Percentiles rank a stretch among this genome's conserved stretches.
phyloP scores from a whole-genome alignment of 2,113 vertebrate species.

The Cyphotilapia sp. region DNA sequence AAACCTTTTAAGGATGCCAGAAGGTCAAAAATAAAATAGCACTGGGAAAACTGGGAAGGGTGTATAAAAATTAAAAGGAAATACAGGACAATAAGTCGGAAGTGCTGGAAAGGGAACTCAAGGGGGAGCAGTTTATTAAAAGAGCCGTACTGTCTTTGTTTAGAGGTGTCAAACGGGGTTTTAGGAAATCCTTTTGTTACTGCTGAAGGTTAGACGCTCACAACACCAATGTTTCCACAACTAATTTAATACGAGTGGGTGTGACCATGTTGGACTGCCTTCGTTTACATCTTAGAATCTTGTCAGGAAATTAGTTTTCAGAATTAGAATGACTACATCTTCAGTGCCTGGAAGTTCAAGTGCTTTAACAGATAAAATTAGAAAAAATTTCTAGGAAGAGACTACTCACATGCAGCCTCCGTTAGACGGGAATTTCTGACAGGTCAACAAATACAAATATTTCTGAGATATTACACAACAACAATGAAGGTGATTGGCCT shows the following conservation, averaged over 20 bases:
- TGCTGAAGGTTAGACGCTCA: background rate
- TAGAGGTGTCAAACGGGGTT: slow-evolving; percentile 10
- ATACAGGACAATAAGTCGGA: slow-evolving; percentile 40
- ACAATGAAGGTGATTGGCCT: background rate
- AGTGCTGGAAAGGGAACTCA: slow-evolving; percentile 29
- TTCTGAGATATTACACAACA: background rate
- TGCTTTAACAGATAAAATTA: background rate
- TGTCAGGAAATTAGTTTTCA: background rate
- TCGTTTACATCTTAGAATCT: background rate
- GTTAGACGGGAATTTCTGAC: background rate
- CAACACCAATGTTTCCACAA: background rate
- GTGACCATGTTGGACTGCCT: background rate
- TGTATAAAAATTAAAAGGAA: slow-evolving; percentile 43
- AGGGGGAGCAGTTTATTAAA: slow-evolving; percentile 46
- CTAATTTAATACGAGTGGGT: background rate
- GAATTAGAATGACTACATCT: background rate
- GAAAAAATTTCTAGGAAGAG: background rate
- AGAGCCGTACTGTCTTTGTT: slow-evolving; percentile 19
- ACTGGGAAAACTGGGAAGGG: slow-evolving; percentile 48
- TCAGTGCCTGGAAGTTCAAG: background rate
- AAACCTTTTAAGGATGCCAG: slow-evolving; percentile 33
- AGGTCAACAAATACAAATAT: background rate
- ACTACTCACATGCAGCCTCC: background rate
- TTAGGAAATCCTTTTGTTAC: slow-evolving; percentile 43
- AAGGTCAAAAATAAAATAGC: slow-evolving; percentile 32